These are phyloP conservation scores for Danaus plexippus DNA, from an alignment of 1,140 invertebrate species.

Conservation along the genomic window DNA sequence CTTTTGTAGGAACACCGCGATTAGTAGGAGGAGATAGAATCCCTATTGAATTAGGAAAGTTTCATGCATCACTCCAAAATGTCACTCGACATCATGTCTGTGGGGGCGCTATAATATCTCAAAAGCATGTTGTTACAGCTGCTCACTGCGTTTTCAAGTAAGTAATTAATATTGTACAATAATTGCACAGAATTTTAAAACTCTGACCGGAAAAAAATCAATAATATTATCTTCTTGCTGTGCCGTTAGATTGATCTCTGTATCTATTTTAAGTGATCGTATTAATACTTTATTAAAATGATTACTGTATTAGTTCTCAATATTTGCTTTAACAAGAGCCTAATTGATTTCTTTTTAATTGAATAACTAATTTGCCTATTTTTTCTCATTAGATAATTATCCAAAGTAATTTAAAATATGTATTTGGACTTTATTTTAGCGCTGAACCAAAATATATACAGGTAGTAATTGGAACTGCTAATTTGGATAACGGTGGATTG, in stretches of 20 bases:
- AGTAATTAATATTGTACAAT: conserved; percentile 5
- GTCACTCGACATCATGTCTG: conserved; percentile 58
- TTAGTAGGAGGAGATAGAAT: conserved; percentile 47
- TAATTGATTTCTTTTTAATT: no score
- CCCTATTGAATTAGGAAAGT: conserved; percentile 37
- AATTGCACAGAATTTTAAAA: no score
- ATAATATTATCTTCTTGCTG: no score
- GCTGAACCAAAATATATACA: conserved; percentile 42
- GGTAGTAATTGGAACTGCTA: conserved; percentile 42
- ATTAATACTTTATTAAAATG: no score
- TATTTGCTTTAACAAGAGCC: no score
- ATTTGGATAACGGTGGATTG: conserved; percentile 37
- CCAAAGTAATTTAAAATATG: not conserved
- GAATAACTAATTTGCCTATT: no score
- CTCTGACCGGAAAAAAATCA: no score
- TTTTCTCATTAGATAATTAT: no score
- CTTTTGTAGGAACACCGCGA: conserved; percentile 15
- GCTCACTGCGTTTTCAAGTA: conserved; percentile 58
- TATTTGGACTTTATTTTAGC: conserved; percentile 31
- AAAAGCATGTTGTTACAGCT: conserved; percentile 55
- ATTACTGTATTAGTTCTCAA: no score
- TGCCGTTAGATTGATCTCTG: no score
- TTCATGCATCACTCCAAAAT: conserved; percentile 57
- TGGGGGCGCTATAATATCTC: conserved; percentile 63
- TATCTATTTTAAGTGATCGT: no score